Base-by-base conservation (phyloP, 37 sponge, comb jelly and placozoan species). In the Spongilla lacustris region DNA sequence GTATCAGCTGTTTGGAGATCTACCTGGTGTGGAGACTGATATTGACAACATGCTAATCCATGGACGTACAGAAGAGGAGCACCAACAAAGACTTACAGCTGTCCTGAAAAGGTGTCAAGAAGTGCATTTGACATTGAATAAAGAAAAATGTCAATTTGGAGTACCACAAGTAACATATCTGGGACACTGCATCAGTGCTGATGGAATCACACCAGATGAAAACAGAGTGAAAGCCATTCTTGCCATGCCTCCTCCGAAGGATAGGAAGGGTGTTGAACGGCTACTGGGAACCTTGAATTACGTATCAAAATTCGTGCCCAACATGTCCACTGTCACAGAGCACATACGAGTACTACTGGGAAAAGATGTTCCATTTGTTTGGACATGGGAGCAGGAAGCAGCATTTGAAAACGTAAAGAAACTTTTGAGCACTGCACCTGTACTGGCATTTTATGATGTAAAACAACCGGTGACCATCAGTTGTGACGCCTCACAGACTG, bases 251-350 rank as follows among this genome's bases (percentile, higher is more conserved):
- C 31, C 78, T 24, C 93, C 90, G 11, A 58, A 19, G 23, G 76
- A 86, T 86, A 79, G 34, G 21, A 35, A 68, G 22, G 89, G 32
- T 74, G 73, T 93, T 12, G 82, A 83, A 32, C 74, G 90, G n/a
- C 21, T 89, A 26, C 69, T 93, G 70, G 92, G 92, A 24, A 35
- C 82, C 4, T 78, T 72, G 0, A 75, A 86, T 26, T 91, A 86
- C 71, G 78, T 91, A 4, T 46, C 67, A 26, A 83, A 83, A 38
- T 91, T 91, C 69, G 24, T 91, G 11, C 92, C 92, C 22, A 75
- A 82, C 67, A 49, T 87, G 24, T 66, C 84, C 27, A 67, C 67
- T 32, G 23, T 87, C 76, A 87, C 84, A 5, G 70, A 69, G 50
- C 92, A 87, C 3, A 69, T 91, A 29, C 17, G 84, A 71, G 73